Evolutionary conservation across 2,797 vertebrate genomes (phyloP), one percentile per base, ranked within the genome.

Genomic region (Channallabes apus): DNA sequence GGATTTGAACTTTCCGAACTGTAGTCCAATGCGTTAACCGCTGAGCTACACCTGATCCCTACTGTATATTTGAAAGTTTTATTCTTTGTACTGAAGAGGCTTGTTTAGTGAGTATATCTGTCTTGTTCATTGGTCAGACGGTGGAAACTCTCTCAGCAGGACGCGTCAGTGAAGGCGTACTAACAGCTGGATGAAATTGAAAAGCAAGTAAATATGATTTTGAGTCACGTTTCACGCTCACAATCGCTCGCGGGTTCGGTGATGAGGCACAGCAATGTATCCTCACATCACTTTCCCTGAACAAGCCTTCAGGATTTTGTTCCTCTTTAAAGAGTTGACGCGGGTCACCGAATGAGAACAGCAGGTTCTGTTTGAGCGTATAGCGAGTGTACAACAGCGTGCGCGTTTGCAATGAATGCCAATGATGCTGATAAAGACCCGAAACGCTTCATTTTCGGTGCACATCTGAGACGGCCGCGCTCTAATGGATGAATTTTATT

Each of bases 401-500:
- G 58, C 62, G 72, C n/a, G 58, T 86, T 46, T 84, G 79, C 29
- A 58, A 29, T 51, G 38, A 84, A 85, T 87, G 82, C 69, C 68
- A 80, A 29, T 56, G 68, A 86, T 38, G 69, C 68, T 87, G 79
- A 68, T 83, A 73, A 29, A 81, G 73, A 71, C 80, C 64, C 22
- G 64, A 79, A 81, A 86, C 85, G 72, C 76, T 32, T 73, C 69
- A 72, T 86, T 82, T 56, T 38, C 75, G 22, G 68, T 51, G 7
- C 68, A 3, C 62, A 24, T 41, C 79, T 2, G 79, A 82, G 69
- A 83, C 54, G 27, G 72, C 54, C 62, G n/a, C 58, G 75, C 79
- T 77, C 82, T 68, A 82, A 67, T 84, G 77, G 62, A 85, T 64
- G 54, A 58, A 78, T 86, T 85, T 62, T 85, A 4, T 79, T 90